Conservation (phyloP, 1,140 invertebrate species). For the Drosophila busckii region DNA sequence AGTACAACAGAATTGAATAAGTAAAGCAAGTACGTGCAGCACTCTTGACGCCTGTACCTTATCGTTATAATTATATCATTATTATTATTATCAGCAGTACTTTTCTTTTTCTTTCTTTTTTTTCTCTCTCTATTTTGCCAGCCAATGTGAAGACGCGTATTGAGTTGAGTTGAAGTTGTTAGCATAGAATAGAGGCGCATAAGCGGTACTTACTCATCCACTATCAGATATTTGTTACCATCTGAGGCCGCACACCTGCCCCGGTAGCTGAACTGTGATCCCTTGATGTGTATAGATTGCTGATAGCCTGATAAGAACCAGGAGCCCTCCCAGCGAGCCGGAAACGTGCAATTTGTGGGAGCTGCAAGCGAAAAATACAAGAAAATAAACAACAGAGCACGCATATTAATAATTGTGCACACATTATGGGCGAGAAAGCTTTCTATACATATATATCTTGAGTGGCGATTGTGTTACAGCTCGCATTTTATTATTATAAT, state of each 20-base stretch:
- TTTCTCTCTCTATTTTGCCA: slow-evolving; percentile 29
- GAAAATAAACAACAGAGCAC: slow-evolving; percentile 1
- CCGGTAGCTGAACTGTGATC: slow-evolving; percentile 87
- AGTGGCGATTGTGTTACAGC: not conserved
- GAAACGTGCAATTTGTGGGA: slow-evolving; percentile 86
- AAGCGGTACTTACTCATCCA: slow-evolving; percentile 86
- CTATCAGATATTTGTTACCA: slow-evolving; percentile 90
- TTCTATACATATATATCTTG: not conserved
- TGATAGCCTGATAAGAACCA: slow-evolving; percentile 92
- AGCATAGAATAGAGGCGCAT: slow-evolving; percentile 14
- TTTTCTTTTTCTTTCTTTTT: not conserved
- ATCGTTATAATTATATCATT: not conserved
- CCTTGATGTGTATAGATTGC: slow-evolving; percentile 88
- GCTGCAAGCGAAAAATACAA: slow-evolving; percentile 67
- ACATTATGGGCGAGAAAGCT: not conserved
- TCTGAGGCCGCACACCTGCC: slow-evolving; percentile 88
- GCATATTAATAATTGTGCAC: slow-evolving; percentile 2
- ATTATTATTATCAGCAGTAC: too few relatives aligned
- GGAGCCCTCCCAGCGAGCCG: slow-evolving; percentile 87
- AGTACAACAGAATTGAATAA: slow-evolving; percentile 18
- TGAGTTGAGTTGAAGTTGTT: slow-evolving; percentile 49
- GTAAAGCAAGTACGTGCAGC: slow-evolving; percentile 1
- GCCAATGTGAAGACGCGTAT: slow-evolving; percentile 37
- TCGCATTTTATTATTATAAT: slow-evolving; percentile 13
- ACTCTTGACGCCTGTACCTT: slow-evolving; percentile 23